These are phyloP conservation scores for Neodiprion lecontei DNA, from an alignment of 1,140 invertebrate species.

Conservation along the genomic window DNA sequence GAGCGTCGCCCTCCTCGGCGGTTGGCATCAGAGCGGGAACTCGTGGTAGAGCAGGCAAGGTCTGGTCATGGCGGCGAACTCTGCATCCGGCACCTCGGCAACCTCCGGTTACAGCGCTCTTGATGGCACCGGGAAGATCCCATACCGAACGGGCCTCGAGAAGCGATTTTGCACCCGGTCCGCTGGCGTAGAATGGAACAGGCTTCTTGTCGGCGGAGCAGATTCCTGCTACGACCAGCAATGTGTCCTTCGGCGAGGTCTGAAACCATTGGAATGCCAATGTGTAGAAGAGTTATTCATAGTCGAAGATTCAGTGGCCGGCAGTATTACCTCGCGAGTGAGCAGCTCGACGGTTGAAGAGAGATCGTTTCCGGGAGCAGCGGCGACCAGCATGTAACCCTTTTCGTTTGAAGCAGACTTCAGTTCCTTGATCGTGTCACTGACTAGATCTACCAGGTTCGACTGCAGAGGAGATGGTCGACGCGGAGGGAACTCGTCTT, in stretches of 20 bases:
- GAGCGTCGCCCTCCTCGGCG: neutral
- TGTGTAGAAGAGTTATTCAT: slow-evolving; percentile 1
- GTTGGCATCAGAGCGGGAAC: neutral
- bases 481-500: slow-evolving; percentile 6
- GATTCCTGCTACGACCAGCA: slow-evolving; percentile 34
- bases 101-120: slow-evolving; percentile 7
- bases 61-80: slow-evolving; percentile 1
- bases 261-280: neutral
- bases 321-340: slow-evolving; percentile 31
- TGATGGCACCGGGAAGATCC: slow-evolving; percentile 32
- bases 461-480: slow-evolving; percentile 10
- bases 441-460: slow-evolving; percentile 26
- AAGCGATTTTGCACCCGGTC: slow-evolving; percentile 31
- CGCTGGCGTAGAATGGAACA: slow-evolving; percentile 35
- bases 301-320: neutral
- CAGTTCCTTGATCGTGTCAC: slow-evolving; percentile 33
- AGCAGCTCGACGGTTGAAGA: slow-evolving; percentile 27
- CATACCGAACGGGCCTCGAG: slow-evolving; percentile 22
- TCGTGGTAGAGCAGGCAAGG: neutral
- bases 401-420: slow-evolving; percentile 34
- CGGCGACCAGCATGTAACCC: slow-evolving; percentile 39
- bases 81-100: slow-evolving; percentile 14
- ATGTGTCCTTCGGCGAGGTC: slow-evolving; percentile 29
- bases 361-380: slow-evolving; percentile 27
- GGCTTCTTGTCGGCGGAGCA: slow-evolving; percentile 26